These are phyloP conservation scores for Lepisosteus osseus DNA, from an alignment of 2,113 vertebrate species.

Conservation along the genomic window DNA sequence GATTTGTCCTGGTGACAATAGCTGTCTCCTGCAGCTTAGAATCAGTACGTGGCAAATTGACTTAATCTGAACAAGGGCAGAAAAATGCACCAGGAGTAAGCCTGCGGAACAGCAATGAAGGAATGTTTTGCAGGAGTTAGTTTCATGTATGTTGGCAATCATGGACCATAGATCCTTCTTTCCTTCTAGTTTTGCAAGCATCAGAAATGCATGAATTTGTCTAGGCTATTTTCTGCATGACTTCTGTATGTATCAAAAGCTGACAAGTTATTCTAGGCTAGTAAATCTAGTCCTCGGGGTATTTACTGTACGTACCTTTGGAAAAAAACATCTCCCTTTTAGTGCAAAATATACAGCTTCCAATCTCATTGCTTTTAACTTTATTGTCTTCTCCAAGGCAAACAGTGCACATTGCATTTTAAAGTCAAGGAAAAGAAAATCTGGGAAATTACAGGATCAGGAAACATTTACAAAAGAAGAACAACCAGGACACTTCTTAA, in stretches of 20 bases:
- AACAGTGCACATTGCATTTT: slow-evolving; percentile 60
- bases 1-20: not conserved
- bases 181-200: slow-evolving; percentile 28
- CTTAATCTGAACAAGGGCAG: not conserved
- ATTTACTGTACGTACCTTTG: slow-evolving; percentile 53
- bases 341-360: slow-evolving; percentile 42
- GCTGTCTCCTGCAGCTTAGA: not conserved
- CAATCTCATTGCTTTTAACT: slow-evolving; percentile 34
- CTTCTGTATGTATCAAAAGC: slow-evolving; percentile 69
- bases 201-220: slow-evolving; percentile 67
- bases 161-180: slow-evolving; percentile 19
- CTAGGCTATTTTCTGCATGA: slow-evolving; percentile 65
- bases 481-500: no score
- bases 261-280: slow-evolving; percentile 67
- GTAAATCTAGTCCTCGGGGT: slow-evolving; percentile 66
- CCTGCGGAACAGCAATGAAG: not conserved
- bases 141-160: not conserved
- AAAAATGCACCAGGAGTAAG: not conserved
- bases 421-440: slow-evolving; percentile 55
- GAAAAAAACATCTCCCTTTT: slow-evolving; percentile 43
- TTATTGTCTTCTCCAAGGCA: slow-evolving; percentile 56
- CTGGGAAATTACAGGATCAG: slow-evolving; percentile 56
- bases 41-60: not conserved
- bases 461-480: not conserved
- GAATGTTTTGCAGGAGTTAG: not conserved